phyloP scores from a whole-genome alignment of 2,113 vertebrate genomes.

The Tupaia chinensis region DNA sequence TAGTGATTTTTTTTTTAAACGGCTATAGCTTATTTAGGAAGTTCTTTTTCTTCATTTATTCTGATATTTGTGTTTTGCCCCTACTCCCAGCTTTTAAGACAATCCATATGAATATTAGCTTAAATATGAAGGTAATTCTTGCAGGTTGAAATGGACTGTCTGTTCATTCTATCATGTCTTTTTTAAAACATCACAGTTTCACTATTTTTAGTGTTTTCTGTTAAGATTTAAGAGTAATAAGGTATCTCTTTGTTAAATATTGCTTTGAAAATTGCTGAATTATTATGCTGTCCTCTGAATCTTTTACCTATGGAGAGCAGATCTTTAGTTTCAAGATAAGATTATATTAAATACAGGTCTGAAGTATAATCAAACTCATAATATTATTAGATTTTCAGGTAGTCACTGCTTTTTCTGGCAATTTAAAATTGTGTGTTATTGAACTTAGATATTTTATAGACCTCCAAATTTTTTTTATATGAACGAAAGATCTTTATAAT shows the following conservation, averaged over 20 bases:
- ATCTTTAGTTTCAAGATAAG: conserved; percentile 39
- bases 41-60: background rate
- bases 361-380: background rate
- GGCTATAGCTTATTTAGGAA: background rate
- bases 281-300: background rate
- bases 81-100: background rate
- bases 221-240: conserved; percentile 38
- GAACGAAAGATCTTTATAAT: conserved; percentile 31
- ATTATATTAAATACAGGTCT: background rate
- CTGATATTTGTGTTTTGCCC: background rate
- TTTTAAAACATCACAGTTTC: conserved; percentile 37
- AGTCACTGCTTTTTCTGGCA: conserved; percentile 19
- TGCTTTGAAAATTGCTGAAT: background rate
- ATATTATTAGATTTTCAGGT: background rate
- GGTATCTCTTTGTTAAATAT: conserved; percentile 21
- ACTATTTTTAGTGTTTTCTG: conserved; percentile 39
- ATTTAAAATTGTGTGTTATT: conserved; percentile 48
- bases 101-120: background rate
- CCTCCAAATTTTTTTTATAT: background rate
- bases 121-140: conserved; percentile 14
- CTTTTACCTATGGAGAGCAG: background rate
- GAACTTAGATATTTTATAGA: background rate
- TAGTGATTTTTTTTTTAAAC: background rate
- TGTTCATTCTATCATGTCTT: background rate
- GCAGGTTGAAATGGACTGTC: background rate